Evolutionary conservation across 2,113 vertebrate genomes (phyloP).

Genomic region (Gadus chalcogrammus): DNA sequence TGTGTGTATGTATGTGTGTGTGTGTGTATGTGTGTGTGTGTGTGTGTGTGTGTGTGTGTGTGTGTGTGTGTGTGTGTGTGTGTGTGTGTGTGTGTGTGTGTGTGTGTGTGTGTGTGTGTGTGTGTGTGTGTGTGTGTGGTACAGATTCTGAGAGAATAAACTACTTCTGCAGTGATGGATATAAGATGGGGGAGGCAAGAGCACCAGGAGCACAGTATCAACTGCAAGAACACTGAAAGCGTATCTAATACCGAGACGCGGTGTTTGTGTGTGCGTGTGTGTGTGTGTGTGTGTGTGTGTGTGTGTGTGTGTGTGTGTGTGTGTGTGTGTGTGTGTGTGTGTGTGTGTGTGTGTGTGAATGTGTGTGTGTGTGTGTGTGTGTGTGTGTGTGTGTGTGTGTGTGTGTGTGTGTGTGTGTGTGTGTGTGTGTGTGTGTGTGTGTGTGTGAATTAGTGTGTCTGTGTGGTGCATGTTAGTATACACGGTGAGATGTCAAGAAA

Average conservation of each 20-base stretch:
- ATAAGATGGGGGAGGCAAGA: background rate
- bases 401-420: too few relatives aligned
- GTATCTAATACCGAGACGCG: background rate
- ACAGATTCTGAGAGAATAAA: conserved; percentile 1
- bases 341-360: too few relatives aligned
- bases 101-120: background rate
- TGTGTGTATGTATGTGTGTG: background rate
- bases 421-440: too few relatives aligned
- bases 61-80: background rate
- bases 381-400: too few relatives aligned
- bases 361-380: background rate
- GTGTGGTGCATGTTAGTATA: too few relatives aligned
- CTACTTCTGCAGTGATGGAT: background rate
- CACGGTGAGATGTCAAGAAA: too few relatives aligned
- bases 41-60: background rate
- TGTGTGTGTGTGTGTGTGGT: background rate
- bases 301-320: too few relatives aligned
- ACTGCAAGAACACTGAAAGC: background rate
- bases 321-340: too few relatives aligned
- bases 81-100: background rate
- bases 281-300: too few relatives aligned
- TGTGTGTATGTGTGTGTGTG: too few relatives aligned
- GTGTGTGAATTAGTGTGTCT: too few relatives aligned
- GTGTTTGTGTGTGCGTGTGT: background rate
- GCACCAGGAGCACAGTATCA: background rate